Evolutionary conservation across 2,888 invertebrate genomes (phyloP), one percentile per base, ranked within the genome.

Genomic region (Agonopterix heracliana): DNA sequence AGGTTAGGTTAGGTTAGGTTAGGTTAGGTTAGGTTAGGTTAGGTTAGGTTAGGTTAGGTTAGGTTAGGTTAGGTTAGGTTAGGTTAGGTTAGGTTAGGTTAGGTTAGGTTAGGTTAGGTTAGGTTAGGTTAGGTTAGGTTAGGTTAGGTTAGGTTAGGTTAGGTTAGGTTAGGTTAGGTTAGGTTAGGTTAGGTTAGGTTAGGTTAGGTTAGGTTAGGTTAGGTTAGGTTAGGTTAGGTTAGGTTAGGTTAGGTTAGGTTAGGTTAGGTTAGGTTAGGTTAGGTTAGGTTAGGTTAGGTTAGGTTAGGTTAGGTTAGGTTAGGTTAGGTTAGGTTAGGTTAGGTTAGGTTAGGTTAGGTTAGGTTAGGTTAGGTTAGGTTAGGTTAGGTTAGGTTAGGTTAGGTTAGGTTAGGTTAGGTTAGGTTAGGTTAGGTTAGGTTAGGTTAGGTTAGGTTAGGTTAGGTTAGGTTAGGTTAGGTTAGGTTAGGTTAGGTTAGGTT

Each of bases 41-140:
- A 55, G 57, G 55, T 57, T 55, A 56, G 56, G 54, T 55, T 56
- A 53, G 56, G 52, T 54, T 54, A 53, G 52, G 49, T 44, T 52
- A 49, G 50, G 55, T 53, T 53, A 47, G 55, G 56, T 54, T 54
- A 54, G 54, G 56, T 54, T 53, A 52, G 38, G 35, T 44, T 35
- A 35, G 36, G 34, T 44, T 35, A 12, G 42, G 38, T 38, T 26
- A 38, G 44, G 40, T 38, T 48, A 48, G 48, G 40, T 44, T 40
- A 44, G 44, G 44, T 44, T 48, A n/a, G n/a, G n/a, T n/a, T 48
- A 48, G 44, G 44, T 44, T 48, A 44, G 44, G 44, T 48, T 44
- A 48, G 44, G 46, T n/a, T n/a, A n/a, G n/a, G n/a, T n/a, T n/a
- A n/a, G n/a, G 45, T 42, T 43, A 14, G 42, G 34, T 34, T 45